Evolutionary conservation across 1,140 invertebrate genomes (phyloP).

Genomic region (Oryzaephilus surinamensis): DNA sequence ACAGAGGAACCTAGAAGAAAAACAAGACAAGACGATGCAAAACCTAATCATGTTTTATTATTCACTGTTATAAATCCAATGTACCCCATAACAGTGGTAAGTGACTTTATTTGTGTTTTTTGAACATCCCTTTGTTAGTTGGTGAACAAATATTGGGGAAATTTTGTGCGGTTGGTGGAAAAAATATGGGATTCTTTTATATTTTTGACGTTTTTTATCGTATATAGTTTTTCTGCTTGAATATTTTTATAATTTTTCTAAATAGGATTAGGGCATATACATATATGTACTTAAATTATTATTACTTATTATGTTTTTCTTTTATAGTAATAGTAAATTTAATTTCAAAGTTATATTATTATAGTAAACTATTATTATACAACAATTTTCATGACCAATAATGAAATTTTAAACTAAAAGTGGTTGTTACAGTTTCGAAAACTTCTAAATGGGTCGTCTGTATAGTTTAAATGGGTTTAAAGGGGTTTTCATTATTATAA

Average conservation of each 20-base stretch:
- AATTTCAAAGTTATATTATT: no score
- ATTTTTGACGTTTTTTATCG: not conserved
- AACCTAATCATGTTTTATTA: constrained; percentile 86
- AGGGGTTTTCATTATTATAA: no score
- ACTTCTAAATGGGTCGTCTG: no score
- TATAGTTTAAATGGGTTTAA: no score
- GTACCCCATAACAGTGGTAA: constrained; percentile 98
- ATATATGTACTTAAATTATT: not conserved
- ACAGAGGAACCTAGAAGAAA: constrained; percentile 52
- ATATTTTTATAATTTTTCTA: not conserved
- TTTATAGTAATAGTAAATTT: no score
- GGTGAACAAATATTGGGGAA: no score
- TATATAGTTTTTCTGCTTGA: not conserved
- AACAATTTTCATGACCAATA: no score
- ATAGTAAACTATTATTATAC: no score
- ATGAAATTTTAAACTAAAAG: no score
- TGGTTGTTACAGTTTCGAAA: no score
- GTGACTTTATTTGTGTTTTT: constrained; percentile 44
- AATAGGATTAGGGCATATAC: not conserved
- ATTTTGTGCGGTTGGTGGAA: no score
- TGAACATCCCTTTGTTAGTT: no score
- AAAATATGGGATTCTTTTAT: constrained; percentile 1
- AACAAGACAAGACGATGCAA: constrained; percentile 47
- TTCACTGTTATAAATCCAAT: constrained; percentile 95
- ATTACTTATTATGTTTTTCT: constrained; percentile 2